Base-by-base conservation (phyloP, 1,140 invertebrate genomes). In the Monomorium pharaonis region DNA sequence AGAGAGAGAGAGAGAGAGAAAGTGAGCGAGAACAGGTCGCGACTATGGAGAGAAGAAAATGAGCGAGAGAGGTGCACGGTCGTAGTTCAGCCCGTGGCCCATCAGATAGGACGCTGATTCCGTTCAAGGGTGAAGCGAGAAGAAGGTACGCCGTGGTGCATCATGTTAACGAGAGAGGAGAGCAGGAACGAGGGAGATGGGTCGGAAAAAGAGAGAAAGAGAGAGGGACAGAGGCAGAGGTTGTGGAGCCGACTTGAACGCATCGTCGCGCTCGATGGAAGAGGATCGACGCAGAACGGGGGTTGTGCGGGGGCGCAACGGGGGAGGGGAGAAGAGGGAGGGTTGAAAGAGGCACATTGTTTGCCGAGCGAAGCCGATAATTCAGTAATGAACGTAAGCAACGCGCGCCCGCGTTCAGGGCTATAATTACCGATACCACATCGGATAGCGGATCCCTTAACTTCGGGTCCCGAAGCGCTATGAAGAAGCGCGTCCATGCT, bases 401-500 rank as follows among this genome's bases (percentile, higher is more conserved):
- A 94, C 92, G 93, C 93, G 94, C 92, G 93, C 91, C 90, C 91
- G 92, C 91, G 92, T 93, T 92, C 93, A 95, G 93, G 92, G 92
- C 93, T 95, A 95, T 95, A 95, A 95, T 95, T 95, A 95, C 94
- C 92, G 94, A 94, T 95, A 94, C 93, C 94, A 94, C 91, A 93
- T 93, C 92, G 94, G 94, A 95, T 95, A 95, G 92, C 92, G 92
- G 91, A 94, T 94, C 94, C 94, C 93, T 94, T 92, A 94, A 94
- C 90, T 94, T 93, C 88, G 92, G 90, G 89, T 93, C 91, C 91
- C 69, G 92, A 90, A 87, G 91, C 87, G 75, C 75, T 86, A 62
- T 78, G 87, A 74, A 85, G 87, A 80, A 88, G 91, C 88, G 89
- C 89, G 91, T 80, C 91, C 84, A 89, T 85, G 90, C 67, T 62